Evolutionary conservation across 2,888 invertebrate species (phyloP).

Genomic region (Clivina fossor): DNA sequence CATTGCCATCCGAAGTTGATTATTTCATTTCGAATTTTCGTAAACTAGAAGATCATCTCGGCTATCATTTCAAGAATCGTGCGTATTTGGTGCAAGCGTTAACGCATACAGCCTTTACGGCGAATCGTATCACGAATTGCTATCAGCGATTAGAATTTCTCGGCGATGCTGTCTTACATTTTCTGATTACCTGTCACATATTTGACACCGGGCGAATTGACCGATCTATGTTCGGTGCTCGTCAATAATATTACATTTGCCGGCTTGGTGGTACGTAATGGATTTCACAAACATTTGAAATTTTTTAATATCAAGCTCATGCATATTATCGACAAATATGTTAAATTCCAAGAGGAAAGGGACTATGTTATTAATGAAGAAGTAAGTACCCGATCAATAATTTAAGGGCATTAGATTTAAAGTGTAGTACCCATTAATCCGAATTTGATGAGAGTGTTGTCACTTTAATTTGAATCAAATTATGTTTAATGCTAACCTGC

Average conservation of each 20-base stretch:
- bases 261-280: conserved; percentile 80
- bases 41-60: conserved; percentile 64
- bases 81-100: conserved; percentile 85
- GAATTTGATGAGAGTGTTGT: no score
- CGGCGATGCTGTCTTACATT: conserved; percentile 90
- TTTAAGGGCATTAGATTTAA: no score
- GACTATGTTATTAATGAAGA: conserved; percentile 67
- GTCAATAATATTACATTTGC: conserved; percentile 97
- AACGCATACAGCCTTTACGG: conserved; percentile 86
- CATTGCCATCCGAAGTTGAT: conserved; percentile 54
- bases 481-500: no score
- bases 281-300: conserved; percentile 75
- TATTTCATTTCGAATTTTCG: conserved; percentile 45
- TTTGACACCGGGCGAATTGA: conserved; percentile 87
- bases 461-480: no score
- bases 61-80: conserved; percentile 79
- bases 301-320: conserved; percentile 57
- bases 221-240: conserved; percentile 90
- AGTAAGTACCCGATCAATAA: no score
- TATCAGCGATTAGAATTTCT: conserved; percentile 92
- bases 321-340: conserved; percentile 63
- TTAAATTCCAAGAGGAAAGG: conserved; percentile 63
- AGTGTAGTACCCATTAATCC: no score
- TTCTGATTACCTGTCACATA: conserved; percentile 83
- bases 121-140: conserved; percentile 80